phyloP scores from a whole-genome alignment of 2,797 vertebrate genomes.

The Stomatorhinus walkeri region DNA sequence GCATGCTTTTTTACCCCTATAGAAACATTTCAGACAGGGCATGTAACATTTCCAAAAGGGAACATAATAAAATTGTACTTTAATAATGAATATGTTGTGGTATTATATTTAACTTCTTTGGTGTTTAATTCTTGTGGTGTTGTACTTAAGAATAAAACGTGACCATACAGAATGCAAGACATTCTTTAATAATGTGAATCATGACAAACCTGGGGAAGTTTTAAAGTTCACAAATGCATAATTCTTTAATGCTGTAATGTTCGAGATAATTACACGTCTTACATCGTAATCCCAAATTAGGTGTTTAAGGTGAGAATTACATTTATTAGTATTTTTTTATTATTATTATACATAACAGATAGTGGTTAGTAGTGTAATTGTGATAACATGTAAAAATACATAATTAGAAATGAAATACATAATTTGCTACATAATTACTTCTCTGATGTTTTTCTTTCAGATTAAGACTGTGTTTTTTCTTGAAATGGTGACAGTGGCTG shows the following conservation, averaged over 20 bases:
- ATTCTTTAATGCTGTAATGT: neutral
- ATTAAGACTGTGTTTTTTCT: neutral
- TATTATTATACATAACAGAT: neutral
- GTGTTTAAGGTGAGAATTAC: neutral
- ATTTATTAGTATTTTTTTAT: neutral
- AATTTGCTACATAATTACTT: neutral
- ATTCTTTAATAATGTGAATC: neutral
- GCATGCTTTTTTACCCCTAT: slow-evolving; percentile 21
- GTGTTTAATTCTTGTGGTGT: neutral
- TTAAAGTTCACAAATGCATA: neutral
- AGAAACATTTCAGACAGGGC: neutral
- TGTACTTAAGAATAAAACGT: neutral
- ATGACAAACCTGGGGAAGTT: neutral
- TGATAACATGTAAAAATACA: neutral
- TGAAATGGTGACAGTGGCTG: neutral
- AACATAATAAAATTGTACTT: slow-evolving; percentile 12
- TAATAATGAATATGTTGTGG: neutral
- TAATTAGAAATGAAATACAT: neutral
- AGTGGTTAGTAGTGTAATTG: neutral
- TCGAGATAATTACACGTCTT: neutral
- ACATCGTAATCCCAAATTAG: neutral
- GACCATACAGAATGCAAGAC: neutral
- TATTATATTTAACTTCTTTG: neutral
- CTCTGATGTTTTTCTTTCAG: neutral
- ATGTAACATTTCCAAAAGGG: neutral